phyloP scores from a whole-genome alignment of 2,797 vertebrate species.

The Vultur gryphus region DNA sequence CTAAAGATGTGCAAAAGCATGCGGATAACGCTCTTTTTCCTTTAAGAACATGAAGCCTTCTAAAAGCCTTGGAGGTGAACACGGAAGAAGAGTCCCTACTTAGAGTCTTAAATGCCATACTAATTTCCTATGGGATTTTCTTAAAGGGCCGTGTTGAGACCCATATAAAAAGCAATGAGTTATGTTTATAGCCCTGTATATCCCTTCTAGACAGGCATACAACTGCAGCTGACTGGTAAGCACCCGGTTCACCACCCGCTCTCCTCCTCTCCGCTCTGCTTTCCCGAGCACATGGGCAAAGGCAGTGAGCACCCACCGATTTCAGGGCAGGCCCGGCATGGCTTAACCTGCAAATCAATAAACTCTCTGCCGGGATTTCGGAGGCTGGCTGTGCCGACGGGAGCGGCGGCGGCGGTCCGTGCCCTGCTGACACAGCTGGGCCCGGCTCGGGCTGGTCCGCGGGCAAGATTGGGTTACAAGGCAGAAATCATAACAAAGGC shows the following conservation, averaged over 20 bases:
- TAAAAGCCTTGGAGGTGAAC: background rate
- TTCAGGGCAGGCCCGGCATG: background rate
- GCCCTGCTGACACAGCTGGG: conserved; percentile 88
- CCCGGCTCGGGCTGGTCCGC: conserved; percentile 60
- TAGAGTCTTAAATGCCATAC: background rate
- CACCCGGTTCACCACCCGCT: background rate
- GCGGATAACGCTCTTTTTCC: background rate
- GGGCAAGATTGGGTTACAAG: conserved; percentile 79
- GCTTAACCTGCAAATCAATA: conserved; percentile 33
- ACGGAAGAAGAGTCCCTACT: background rate
- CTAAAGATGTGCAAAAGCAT: background rate
- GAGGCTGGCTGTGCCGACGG: background rate
- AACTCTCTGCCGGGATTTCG: background rate
- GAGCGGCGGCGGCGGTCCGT: background rate
- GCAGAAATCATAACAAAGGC: conserved; percentile 92
- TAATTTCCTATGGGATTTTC: background rate
- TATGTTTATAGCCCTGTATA: background rate
- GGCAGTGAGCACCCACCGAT: background rate
- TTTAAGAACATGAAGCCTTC: background rate
- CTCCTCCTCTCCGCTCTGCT: background rate
- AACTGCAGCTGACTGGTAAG: background rate
- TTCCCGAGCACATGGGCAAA: background rate
- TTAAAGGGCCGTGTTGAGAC: background rate
- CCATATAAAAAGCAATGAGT: background rate
- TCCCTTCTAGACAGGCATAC: background rate